Base-by-base conservation (phyloP, 2,113 vertebrate species). In the Dicerorhinus sumatrensis region DNA sequence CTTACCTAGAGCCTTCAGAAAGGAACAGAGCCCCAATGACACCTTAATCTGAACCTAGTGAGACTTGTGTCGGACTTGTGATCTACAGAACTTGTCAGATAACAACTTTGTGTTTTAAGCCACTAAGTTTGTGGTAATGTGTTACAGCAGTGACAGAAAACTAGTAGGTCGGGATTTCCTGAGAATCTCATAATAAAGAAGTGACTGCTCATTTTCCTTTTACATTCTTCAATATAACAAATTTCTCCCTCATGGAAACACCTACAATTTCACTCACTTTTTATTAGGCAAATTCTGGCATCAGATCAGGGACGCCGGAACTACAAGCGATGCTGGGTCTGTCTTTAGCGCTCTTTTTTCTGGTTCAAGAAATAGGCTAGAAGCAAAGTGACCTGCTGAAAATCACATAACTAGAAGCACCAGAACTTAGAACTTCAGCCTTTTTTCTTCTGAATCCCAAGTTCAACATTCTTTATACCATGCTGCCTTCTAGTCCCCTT, bases 191-290 rank as follows among this genome's bases (percentile, higher is more conserved):
- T 8, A n/a, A 36, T 23, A 9, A 56, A 86, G 31, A 87, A 70
- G 31, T 10, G 31, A 69, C 7, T 13, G 20, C 11, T 88, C 12
- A 27, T 29, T 91, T 76, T 62, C 62, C 60, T 69, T 51, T 76
- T 17, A 85, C 3, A 27, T 36, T 72, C 58, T 79, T 75, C 46
- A 65, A 6, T 16, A 23, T 12, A 60, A 91, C 36, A 65, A 46
- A 70, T 62, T 88, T 89, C 82, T 95, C 79, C 63, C 60, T 94
- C 87, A 8, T 27, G 63, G 69, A 51, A 93, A 97, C 31, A 17
- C 42, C 39, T 42, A 80, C 12, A 70, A n/a, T 58, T 75, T 80
- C 29, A 72, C 46, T 70, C 69, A 25, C 70, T 84, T 42, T 88
- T 93, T 60, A 72, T 31, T 13, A 76, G 65, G 89, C 29, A 70